Conservation (phyloP, 2,113 vertebrate genomes). For the Ginglymostoma cirratum region DNA sequence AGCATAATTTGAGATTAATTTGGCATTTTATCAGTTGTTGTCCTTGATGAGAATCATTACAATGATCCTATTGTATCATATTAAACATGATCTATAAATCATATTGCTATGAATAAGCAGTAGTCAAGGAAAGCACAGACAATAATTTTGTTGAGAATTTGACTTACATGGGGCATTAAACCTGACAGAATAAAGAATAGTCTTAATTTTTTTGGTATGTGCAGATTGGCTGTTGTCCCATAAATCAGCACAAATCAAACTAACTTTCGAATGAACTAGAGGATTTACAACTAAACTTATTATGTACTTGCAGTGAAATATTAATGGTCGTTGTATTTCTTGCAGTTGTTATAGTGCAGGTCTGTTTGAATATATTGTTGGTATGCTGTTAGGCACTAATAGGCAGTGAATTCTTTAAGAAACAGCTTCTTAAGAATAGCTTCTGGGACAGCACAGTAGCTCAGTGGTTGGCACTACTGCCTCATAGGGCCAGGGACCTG, state of each 20-base stretch:
- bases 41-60: neutral
- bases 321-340: neutral
- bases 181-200: slow-evolving; percentile 29
- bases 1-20: neutral
- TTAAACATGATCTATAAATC: slow-evolving; percentile 31
- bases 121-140: neutral
- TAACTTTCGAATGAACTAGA: neutral
- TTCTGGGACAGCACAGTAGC: no score
- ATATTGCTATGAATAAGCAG: slow-evolving; percentile 8
- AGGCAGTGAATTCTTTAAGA: neutral
- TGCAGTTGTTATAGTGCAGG: neutral
- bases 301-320: neutral
- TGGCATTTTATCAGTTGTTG: slow-evolving; percentile 23
- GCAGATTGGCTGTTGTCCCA: neutral
- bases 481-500: no score
- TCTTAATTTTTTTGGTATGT: neutral
- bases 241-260: slow-evolving; percentile 17
- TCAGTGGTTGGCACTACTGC: no score
- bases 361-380: neutral
- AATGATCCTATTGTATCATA: slow-evolving; percentile 9
- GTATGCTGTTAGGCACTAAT: neutral
- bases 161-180: slow-evolving; percentile 35
- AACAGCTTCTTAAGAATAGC: neutral
- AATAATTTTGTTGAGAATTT: slow-evolving; percentile 32
- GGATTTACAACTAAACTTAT: neutral